A percentile compares a stretch with the other conserved stretches of the same genome.
Conservation (phyloP, 1,140 invertebrate genomes). For the Galleria mellonella region DNA sequence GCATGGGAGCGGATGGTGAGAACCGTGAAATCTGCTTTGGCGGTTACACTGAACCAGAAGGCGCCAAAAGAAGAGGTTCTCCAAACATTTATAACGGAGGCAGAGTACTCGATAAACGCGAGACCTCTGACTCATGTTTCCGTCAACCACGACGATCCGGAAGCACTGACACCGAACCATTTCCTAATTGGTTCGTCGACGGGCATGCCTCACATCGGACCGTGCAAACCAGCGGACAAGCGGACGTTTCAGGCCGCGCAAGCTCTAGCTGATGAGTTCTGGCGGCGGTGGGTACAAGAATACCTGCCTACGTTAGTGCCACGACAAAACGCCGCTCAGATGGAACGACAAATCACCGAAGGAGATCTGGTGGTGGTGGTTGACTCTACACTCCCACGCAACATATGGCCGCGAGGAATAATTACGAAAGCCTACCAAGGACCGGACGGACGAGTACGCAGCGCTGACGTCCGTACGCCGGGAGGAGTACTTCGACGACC, state of each 20-base stretch:
- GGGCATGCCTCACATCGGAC: slow-evolving; percentile 1
- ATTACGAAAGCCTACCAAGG: not conserved
- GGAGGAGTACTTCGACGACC: not conserved
- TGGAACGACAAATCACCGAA: slow-evolving; percentile 6
- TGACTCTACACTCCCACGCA: slow-evolving; percentile 8
- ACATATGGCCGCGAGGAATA: slow-evolving; percentile 10
- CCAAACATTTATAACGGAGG: slow-evolving; percentile 13
- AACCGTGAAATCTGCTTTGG: slow-evolving; percentile 20
- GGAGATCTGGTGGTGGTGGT: slow-evolving; percentile 6
- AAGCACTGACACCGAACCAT: slow-evolving; percentile 32
- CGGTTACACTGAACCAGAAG: slow-evolving; percentile 6
- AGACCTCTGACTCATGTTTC: slow-evolving; percentile 12
- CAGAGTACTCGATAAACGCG: slow-evolving; percentile 15
- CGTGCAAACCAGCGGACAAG: not conserved
- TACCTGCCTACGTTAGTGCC: slow-evolving; percentile 18
- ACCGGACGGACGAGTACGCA: not conserved
- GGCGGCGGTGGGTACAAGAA: slow-evolving; percentile 24
- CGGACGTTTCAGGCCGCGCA: slow-evolving; percentile 9
- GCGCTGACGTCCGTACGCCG: not conserved
- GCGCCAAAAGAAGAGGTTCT: slow-evolving; percentile 19
- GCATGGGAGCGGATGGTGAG: slow-evolving; percentile 28
- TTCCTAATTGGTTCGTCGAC: slow-evolving; percentile 16
- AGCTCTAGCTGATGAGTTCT: slow-evolving; percentile 24
- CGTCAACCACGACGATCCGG: slow-evolving; percentile 10
- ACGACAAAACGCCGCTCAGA: not conserved